A percentile compares a stretch with the other conserved stretches of the same genome.
phyloP scores from a whole-genome alignment of 2,113 vertebrate species.

The Copsychus sechellarum region DNA sequence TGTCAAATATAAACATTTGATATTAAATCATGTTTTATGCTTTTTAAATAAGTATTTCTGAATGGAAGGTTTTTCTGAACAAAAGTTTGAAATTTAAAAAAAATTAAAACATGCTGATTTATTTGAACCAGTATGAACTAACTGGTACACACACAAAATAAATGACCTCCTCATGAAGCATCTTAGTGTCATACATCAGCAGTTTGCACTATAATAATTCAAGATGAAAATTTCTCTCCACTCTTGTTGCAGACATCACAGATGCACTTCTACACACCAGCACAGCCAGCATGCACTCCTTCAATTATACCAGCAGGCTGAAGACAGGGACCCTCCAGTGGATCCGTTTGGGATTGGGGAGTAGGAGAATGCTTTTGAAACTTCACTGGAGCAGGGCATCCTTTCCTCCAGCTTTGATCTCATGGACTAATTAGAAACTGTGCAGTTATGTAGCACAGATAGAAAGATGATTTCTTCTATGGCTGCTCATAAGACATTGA shows the following conservation, averaged over 20 bases:
- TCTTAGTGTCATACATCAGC: background rate
- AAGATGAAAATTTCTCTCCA: background rate
- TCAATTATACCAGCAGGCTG: background rate
- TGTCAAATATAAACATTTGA: background rate
- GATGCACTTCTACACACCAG: background rate
- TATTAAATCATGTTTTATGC: background rate
- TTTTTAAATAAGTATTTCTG: background rate
- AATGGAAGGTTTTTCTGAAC: background rate
- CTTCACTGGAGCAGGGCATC: background rate
- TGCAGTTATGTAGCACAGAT: background rate
- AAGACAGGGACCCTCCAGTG: background rate
- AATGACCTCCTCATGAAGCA: background rate
- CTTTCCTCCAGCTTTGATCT: background rate
- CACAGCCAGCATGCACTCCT: rapidly evolving
- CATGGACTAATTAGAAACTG: background rate
- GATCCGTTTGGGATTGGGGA: background rate
- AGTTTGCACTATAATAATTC: background rate
- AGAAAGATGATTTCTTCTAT: background rate
- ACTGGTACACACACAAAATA: background rate
- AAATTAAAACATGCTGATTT: background rate
- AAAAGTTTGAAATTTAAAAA: background rate
- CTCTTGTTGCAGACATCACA: background rate
- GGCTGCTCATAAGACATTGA: background rate
- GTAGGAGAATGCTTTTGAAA: background rate
- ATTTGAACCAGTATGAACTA: background rate